Conservation (phyloP, 2,113 vertebrate genomes). For the Vombatus ursinus region DNA sequence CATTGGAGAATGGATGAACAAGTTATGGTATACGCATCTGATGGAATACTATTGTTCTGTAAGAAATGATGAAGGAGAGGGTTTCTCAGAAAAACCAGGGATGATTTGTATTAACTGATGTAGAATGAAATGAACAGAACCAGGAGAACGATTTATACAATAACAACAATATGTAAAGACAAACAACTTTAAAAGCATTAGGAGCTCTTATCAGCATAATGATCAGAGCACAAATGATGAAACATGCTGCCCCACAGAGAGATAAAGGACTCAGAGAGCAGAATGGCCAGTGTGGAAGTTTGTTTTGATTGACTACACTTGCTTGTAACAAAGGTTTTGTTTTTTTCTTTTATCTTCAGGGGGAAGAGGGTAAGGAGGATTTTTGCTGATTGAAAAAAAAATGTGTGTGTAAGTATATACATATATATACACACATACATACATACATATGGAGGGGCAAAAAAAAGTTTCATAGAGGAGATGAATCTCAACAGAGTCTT, state of each 20-base stretch:
- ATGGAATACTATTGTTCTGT: no score
- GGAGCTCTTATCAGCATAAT: background rate
- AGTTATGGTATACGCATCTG: no score
- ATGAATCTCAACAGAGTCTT: background rate
- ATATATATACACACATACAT: no score
- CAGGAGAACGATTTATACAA: no score
- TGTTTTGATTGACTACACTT: background rate
- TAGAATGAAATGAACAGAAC: background rate
- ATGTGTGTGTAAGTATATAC: no score
- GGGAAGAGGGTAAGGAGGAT: background rate
- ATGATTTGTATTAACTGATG: background rate
- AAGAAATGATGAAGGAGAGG: no score
- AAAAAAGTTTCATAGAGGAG: background rate
- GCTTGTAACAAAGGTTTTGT: background rate
- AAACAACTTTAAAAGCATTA: background rate
- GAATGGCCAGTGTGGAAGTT: background rate
- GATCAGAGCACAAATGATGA: background rate
- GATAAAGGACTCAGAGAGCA: background rate
- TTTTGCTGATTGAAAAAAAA: background rate
- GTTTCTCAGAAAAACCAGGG: no score
- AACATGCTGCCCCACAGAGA: background rate
- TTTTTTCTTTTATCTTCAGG: background rate
- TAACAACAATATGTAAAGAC: no score
- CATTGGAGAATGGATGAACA: no score
- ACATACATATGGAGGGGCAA: no score